Evolutionary conservation across 2,113 vertebrate species (phyloP), one percentile per base, ranked within the genome.

Genomic region (Acrocephalus arundinaceus): DNA sequence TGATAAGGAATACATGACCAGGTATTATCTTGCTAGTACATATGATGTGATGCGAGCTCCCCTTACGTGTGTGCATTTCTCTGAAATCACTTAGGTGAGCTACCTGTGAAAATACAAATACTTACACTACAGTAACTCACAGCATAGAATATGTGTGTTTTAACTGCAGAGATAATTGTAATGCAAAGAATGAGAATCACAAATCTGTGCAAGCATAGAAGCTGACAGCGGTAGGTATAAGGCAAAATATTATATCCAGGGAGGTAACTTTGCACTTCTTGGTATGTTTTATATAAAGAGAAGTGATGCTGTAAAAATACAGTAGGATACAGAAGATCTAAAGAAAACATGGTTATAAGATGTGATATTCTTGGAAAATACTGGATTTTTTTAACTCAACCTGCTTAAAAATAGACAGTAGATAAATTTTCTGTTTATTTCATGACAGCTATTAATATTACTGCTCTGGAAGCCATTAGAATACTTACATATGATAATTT

Each of bases 231-330:
- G 8, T 61, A 48, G 20, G 20, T 51, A 28, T 15, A 51, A 57
- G 49, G 23, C 23, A 65, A 82, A 73, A 59, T 73, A 49, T 21
- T 49, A 5, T 35, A 25, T 43, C 28, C 39, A 81, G 24, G 23
- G 13, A 73, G 37, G 18, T 27, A 43, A 70, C 7, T 39, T 49
- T 1, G 0, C 4, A 13, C 8, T 52, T 10, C n/a, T 58, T 0
- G 0, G 20, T 11, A 21, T 52, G 16, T n/a, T 85, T 85, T 52
- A 25, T 14, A 35, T 25, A 58, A 67, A 52, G 33, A 37, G 15
- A 67, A 70, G 3, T 24, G 63, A 31, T 37, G 10, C 8, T 68
- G 8, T 76, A 37, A 85, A 71, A 77, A 63, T 39, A 39, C 6
- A 33, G 58, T 41, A 61, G 27, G 23, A 63, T 43, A 30, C 10